Base-by-base conservation (phyloP, 2,797 vertebrate genomes). In the Bryconaethiops microstoma region DNA sequence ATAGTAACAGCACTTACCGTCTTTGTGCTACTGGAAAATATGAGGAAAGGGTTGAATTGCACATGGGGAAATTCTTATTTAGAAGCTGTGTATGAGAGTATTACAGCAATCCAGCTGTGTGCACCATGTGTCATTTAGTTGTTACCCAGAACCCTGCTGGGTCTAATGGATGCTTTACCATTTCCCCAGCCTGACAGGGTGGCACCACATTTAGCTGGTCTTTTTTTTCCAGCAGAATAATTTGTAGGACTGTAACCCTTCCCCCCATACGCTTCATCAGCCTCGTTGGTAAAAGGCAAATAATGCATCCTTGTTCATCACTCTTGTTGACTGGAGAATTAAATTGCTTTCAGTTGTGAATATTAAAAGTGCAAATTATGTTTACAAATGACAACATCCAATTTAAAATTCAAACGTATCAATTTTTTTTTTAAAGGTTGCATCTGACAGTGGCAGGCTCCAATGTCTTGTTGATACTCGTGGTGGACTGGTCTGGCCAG, bases 141-240 rank as follows among this genome's bases (percentile, higher is more conserved):
- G 79, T 82, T 86, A 76, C 74, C 16, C 65, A 77, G 72, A 72
- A 70, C 74, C 82, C 86, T 69, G 76, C 83, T 82, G 84, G 62
- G 69, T 74, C 68, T 86, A 87, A 87, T 86, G 79, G 80, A 63
- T 79, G 78, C 82, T 83, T 84, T 69, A 73, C 23, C 68, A 81
- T 45, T 63, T 81, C 74, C 72, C 64, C 52, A 54, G 68, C 23
- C 83, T 79, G 77, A 81, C 83, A 78, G 81, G 69, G 42, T 76
- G 80, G 83, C 74, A 76, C 69, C 19, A 55, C 70, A 63, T 78
- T 78, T 76, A 80, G 74, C 76, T 83, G 67, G 57, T 77, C 77
- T 84, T 72, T n/a, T 78, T 82, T 83, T 45, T 5, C 9, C 65
- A 63, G 75, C 42, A 52, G 35, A 62, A 48, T 80, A 82, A 59